These are phyloP conservation scores for Rhimphoctona megacephalus DNA, from an alignment of 2,888 invertebrate genomes.

Conservation along the genomic window DNA sequence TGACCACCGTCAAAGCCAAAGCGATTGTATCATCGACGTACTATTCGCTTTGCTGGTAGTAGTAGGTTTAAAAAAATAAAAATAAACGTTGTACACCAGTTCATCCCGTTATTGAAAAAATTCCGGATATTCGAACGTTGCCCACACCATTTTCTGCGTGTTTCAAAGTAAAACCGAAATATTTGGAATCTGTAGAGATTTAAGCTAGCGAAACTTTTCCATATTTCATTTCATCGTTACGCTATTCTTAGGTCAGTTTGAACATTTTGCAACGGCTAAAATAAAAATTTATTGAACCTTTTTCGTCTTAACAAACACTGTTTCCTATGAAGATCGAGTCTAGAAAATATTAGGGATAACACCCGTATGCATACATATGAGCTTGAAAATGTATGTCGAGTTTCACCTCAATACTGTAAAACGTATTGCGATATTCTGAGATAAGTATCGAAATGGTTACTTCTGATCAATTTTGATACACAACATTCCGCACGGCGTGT, in stretches of 20 bases:
- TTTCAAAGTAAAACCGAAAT: slow-evolving; percentile 9
- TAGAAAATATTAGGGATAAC: neutral
- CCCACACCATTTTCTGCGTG: neutral
- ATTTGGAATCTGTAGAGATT: neutral
- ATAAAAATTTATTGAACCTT: neutral
- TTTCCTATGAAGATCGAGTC: neutral
- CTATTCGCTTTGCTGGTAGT: slow-evolving; percentile 36
- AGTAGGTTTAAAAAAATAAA: slow-evolving; percentile 26
- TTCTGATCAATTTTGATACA: slow-evolving; percentile 35
- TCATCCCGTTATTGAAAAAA: slow-evolving; percentile 47
- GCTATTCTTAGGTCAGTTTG: neutral
- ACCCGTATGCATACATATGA: neutral
- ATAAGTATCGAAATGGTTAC: slow-evolving; percentile 15
- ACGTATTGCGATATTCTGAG: neutral
- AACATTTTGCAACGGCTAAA: neutral
- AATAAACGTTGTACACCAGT: slow-evolving; percentile 10
- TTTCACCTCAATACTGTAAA: neutral
- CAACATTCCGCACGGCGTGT: slow-evolving; percentile 24
- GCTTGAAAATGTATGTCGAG: neutral
- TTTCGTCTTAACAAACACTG: neutral
- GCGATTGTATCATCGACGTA: slow-evolving; percentile 60
- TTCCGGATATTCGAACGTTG: neutral
- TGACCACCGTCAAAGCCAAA: slow-evolving; percentile 71
- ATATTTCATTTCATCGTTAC: neutral
- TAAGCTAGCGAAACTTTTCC: neutral